Evolutionary conservation across 2,113 vertebrate species (phyloP), one percentile per base, ranked within the genome.

Genomic region (Odocoileus hemionus): DNA sequence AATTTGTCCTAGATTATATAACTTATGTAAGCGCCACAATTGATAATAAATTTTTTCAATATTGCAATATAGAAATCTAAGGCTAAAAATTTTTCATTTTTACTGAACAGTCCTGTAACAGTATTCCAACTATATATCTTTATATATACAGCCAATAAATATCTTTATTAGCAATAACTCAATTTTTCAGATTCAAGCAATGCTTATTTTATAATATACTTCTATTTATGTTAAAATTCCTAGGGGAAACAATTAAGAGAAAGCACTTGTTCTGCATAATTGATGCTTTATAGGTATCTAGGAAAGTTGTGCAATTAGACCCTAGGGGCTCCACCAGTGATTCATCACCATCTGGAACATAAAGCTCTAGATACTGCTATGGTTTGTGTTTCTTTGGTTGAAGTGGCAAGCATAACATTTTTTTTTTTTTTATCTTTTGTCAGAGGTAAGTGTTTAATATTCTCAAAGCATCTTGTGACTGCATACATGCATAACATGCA

Each of bases 341-440:
- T 98, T 98, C 97, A 98, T 98, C 94, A 98, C 97, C 95, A 98
- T 98, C 98, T 98, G 96, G 96, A 98, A 98, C 58, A 97, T 97
- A 95, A 82, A 98, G 97, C 87, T 98, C 91, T 82, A 78, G 92
- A 97, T 97, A n/a, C 23, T 58, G 9, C 36, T 64, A 61, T 13
- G 14, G 36, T 86, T 94, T 92, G 8, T 90, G 11, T 58, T 94
- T 89, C 55, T 82, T 67, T 80, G 6, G 19, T 45, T 67, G 17
- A 92, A 50, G 5, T 43, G 15, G 17, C 47, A 90, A 47, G 30
- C 2, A 28, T 89, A 70, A 43, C 6, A 58, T 54, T 89, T 85
- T 54, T 11, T 89, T 85, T 54, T 11, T 70, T 45, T 15, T 39
- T 21, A 8, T 55, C 16, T 89, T 88, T 23, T 64, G 14, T 61